phyloP scores from a whole-genome alignment of 2,113 vertebrate species.

The Mohoua ochrocephala region DNA sequence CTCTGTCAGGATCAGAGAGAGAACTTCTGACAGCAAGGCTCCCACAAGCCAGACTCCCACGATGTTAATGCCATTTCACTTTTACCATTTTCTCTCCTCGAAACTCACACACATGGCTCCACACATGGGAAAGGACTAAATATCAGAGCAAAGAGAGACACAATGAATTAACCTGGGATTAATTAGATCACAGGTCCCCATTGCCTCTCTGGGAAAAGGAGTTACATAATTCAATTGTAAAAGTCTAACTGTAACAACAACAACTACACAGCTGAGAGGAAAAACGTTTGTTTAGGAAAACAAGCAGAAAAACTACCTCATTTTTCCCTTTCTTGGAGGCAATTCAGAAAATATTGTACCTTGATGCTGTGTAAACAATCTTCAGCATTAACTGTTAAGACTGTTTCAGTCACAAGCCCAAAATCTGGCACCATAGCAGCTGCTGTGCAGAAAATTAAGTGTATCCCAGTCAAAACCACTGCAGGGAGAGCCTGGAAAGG shows the following conservation, averaged over 20 bases:
- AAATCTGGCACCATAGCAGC: background rate
- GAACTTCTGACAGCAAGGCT: background rate
- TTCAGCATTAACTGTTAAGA: background rate
- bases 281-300: background rate
- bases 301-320: background rate
- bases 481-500: background rate
- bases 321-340: background rate
- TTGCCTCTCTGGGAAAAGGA: background rate
- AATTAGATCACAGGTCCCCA: background rate
- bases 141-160: background rate
- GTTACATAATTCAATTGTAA: background rate
- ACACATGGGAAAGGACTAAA: background rate
- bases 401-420: accelerated
- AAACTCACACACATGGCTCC: background rate
- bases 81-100: background rate
- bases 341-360: background rate
- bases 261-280: background rate
- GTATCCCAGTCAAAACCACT: background rate
- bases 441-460: background rate
- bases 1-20: background rate
- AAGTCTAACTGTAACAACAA: background rate
- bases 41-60: background rate
- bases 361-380: background rate
- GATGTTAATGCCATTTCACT: background rate
- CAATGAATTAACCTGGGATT: background rate